Conservation (phyloP, 2,797 vertebrate species). For the Rhodeus uyekii region DNA sequence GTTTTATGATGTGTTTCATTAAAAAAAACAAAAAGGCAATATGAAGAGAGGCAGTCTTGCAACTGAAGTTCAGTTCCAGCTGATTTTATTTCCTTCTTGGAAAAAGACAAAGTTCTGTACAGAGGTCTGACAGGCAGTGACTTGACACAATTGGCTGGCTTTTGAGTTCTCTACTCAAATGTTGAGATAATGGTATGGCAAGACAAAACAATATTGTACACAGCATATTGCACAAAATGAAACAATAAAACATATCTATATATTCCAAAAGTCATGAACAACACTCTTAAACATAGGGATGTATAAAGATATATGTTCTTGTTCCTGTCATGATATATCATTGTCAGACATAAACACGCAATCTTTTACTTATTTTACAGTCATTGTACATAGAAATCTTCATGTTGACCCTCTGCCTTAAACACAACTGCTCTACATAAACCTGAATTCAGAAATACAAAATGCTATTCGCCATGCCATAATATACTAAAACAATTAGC, state of each 20-base stretch:
- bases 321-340: slow-evolving; percentile 94
- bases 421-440: slow-evolving; percentile 99
- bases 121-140: slow-evolving; percentile 99
- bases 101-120: slow-evolving; percentile 92
- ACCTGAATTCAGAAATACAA: slow-evolving; percentile 97
- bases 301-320: slow-evolving; percentile 90
- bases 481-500: slow-evolving; percentile 99
- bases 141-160: slow-evolving; percentile 98
- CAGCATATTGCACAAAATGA: slow-evolving; percentile 99
- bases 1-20: not conserved
- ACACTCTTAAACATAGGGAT: slow-evolving; percentile 86
- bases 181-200: slow-evolving; percentile 87
- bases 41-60: slow-evolving; percentile 55
- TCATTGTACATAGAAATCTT: slow-evolving; percentile 99
- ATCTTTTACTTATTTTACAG: slow-evolving; percentile 99
- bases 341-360: slow-evolving; percentile 98
- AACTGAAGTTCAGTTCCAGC: slow-evolving; percentile 97
- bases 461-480: slow-evolving; percentile 99
- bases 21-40: not conserved
- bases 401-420: slow-evolving; percentile 91
- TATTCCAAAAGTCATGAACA: slow-evolving; percentile 76
- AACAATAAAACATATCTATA: slow-evolving; percentile 78
- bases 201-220: slow-evolving; percentile 90
- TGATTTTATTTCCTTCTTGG: slow-evolving; percentile 99
- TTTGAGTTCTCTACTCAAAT: slow-evolving; percentile 84